phyloP scores from a whole-genome alignment of 2,113 vertebrate species.

The Scortum barcoo region DNA sequence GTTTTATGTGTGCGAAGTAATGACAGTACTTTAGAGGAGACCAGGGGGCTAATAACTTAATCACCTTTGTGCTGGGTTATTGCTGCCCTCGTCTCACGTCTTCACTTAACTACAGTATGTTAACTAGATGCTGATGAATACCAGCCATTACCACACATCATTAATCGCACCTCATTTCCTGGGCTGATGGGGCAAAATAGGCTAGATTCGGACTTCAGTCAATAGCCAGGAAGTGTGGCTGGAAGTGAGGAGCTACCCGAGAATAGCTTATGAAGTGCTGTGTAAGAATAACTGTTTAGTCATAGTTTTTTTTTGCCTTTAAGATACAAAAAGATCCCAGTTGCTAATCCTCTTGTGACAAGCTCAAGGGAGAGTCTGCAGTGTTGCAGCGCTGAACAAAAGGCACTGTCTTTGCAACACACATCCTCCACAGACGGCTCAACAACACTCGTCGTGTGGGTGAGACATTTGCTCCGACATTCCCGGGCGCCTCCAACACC shows the following conservation, averaged over 20 bases:
- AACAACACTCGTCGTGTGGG: conserved; percentile 22
- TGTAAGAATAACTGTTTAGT: background rate
- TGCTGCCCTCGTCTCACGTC: conserved; percentile 8
- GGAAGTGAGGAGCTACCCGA: background rate
- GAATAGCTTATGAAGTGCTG: background rate
- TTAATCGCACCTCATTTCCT: conserved; percentile 52
- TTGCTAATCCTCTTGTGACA: conserved; percentile 7
- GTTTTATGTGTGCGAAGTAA: background rate
- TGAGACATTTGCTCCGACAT: conserved; percentile 53
- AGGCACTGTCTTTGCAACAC: conserved; percentile 20
- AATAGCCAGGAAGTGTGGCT: too few species aligned
- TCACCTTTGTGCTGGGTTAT: conserved; percentile 31
- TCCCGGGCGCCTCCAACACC: conserved; percentile 45
- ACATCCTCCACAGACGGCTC: conserved; percentile 37
- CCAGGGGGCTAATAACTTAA: conserved; percentile 11
- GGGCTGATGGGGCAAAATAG: conserved; percentile 18
- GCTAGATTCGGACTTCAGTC: conserved; percentile 15
- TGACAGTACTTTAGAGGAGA: background rate
- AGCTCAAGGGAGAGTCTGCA: background rate
- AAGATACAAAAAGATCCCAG: conserved; percentile 2
- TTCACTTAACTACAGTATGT: conserved; percentile 15
- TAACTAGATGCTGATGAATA: conserved; percentile 70
- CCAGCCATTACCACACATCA: conserved; percentile 46
- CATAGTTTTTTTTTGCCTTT: background rate
- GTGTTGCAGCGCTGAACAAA: conserved; percentile 18